Conservation (phyloP, 1,140 invertebrate genomes). For the Leptinotarsa undecemlineata region DNA sequence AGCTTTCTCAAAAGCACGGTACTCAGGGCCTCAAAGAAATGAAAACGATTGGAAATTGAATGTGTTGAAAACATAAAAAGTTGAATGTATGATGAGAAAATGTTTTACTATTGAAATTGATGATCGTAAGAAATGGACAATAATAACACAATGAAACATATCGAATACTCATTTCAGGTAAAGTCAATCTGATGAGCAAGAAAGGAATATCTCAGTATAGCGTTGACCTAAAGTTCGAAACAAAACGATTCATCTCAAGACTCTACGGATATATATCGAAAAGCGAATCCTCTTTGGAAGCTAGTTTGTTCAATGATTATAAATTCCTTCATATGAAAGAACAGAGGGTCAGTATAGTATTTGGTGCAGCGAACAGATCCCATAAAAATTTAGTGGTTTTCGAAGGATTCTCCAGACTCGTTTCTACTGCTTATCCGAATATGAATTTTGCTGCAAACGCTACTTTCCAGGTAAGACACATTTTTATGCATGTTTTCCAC, state of each 20-base stretch:
- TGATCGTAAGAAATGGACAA: too few relatives aligned
- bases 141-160: too few relatives aligned
- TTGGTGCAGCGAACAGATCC: constrained; percentile 67
- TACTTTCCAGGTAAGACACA: constrained; percentile 62
- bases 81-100: too few relatives aligned
- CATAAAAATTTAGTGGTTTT: constrained; percentile 59
- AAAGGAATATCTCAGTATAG: constrained; percentile 72
- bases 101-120: too few relatives aligned
- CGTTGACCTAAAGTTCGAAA: constrained; percentile 69
- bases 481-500: neutral
- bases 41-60: too few relatives aligned
- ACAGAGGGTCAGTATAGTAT: constrained; percentile 69
- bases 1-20: too few relatives aligned
- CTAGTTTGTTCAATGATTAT: constrained; percentile 68
- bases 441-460: constrained; percentile 72
- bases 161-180: constrained; percentile 51
- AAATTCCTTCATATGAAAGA: constrained; percentile 68
- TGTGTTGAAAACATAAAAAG: too few relatives aligned
- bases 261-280: constrained; percentile 70
- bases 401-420: constrained; percentile 66
- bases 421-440: constrained; percentile 74
- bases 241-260: constrained; percentile 67
- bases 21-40: too few relatives aligned
- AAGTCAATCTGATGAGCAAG: constrained; percentile 63
- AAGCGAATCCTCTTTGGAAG: constrained; percentile 58